These are phyloP conservation scores for Papilio polyxenes DNA, from an alignment of 1,140 invertebrate species.

Conservation along the genomic window DNA sequence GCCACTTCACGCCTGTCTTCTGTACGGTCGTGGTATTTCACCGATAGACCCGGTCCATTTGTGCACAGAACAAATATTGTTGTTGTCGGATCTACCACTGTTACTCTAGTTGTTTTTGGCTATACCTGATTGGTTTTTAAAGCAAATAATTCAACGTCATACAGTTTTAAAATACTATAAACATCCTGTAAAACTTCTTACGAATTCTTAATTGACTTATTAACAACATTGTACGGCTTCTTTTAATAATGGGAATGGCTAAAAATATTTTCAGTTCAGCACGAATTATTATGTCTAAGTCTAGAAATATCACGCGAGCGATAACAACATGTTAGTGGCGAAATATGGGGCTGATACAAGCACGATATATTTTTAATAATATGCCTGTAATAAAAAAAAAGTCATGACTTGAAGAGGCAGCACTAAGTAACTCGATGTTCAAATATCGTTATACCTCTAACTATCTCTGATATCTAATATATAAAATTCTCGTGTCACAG, in stretches of 20 bases:
- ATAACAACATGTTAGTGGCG: slow-evolving; percentile 16
- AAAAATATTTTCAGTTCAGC: slow-evolving; percentile 8
- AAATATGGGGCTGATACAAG: background rate
- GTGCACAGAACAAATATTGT: no score
- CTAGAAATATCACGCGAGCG: slow-evolving; percentile 33
- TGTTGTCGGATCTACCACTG: no score
- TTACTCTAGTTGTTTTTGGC: no score
- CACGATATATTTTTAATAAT: background rate
- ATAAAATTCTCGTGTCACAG: no score
- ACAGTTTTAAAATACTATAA: background rate
- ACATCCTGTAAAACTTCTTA: background rate
- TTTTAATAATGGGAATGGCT: slow-evolving; percentile 26
- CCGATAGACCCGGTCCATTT: no score
- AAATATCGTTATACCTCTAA: no score
- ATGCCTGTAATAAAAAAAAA: background rate
- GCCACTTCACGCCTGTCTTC: no score
- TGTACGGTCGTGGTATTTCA: no score
- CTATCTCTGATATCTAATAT: no score
- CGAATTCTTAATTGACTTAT: slow-evolving; percentile 1
- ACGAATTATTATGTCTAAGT: slow-evolving; percentile 35
- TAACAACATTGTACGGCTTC: background rate
- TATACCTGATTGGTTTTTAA: no score
- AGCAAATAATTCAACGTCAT: no score
- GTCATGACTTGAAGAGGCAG: background rate
- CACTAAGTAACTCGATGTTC: background rate